Percentiles rank a stretch among this genome's conserved stretches.
Conservation (phyloP, 2,888 invertebrate species). For the Ariolimax columbianus region DNA sequence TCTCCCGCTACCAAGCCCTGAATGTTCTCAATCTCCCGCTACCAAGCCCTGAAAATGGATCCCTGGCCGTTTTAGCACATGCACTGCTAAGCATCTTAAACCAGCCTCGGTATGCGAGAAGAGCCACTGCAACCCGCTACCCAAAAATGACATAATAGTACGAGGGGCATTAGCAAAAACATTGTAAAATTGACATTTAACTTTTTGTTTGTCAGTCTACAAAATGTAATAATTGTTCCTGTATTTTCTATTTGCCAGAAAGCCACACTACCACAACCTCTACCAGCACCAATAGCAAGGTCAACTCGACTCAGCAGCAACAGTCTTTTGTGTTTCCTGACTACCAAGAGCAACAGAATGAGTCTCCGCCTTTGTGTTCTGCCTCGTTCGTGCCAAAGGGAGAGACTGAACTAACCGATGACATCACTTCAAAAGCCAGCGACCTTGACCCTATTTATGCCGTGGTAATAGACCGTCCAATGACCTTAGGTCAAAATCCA, state of each 20-base stretch:
- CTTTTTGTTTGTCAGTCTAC: no score
- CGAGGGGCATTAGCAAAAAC: background rate
- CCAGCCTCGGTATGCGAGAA: no score
- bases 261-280: background rate
- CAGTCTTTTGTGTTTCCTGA: background rate
- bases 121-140: no score
- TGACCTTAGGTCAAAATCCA: slow-evolving; percentile 21
- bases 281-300: background rate
- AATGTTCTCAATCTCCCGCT: no score
- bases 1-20: no score
- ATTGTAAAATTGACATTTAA: no score
- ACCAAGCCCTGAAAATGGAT: no score
- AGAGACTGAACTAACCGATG: background rate
- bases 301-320: background rate
- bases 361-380: slow-evolving; percentile 23
- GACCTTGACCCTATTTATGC: background rate
- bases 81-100: no score
- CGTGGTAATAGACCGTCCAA: background rate
- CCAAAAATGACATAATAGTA: no score
- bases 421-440: background rate
- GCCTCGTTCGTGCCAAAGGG: background rate
- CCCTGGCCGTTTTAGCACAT: no score
- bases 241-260: background rate
- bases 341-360: slow-evolving; percentile 14
- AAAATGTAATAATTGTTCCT: background rate